Conservation (phyloP, 2,888 invertebrate genomes). For the Metalampra italica region DNA sequence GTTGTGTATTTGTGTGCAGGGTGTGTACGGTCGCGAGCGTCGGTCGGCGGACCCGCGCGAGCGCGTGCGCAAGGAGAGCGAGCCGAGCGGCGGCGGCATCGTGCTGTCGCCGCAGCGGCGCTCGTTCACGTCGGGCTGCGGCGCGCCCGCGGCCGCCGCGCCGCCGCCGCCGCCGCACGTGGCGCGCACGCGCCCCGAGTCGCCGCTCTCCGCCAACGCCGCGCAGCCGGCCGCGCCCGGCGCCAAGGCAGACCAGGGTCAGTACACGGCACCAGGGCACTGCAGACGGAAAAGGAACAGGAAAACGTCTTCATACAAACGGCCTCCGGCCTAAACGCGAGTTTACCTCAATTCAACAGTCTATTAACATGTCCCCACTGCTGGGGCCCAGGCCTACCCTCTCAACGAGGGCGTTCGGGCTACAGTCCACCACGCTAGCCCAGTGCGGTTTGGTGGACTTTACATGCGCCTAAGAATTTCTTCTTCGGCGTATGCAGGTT, state of each 20-base stretch:
- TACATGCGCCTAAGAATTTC: too few species aligned
- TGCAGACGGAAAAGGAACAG: too few species aligned
- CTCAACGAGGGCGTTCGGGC: too few species aligned
- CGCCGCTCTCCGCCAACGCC: conserved; percentile 45
- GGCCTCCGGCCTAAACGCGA: too few species aligned
- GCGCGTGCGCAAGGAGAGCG: conserved; percentile 88
- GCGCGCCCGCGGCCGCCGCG: conserved; percentile 79
- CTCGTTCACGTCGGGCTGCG: conserved; percentile 92
- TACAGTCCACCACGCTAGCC: too few species aligned
- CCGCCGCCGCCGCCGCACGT: conserved; percentile 50
- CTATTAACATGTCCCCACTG: too few species aligned
- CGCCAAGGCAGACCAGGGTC: conserved; percentile 56
- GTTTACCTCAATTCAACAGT: too few species aligned
- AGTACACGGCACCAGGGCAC: too few species aligned
- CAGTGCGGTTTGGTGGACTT: too few species aligned
- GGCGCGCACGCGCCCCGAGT: conserved; percentile 78
- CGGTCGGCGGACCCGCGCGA: conserved; percentile 85
- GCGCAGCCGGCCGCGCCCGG: conserved; percentile 20
- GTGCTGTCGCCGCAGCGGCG: conserved; percentile 91
- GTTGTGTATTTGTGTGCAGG: conserved; percentile 32
- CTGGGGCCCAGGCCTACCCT: too few species aligned
- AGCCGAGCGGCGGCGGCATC: conserved; percentile 80
- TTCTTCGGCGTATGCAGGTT: too few species aligned
- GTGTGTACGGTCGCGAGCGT: conserved; percentile 58
- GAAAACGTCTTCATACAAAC: too few species aligned